A percentile compares a stretch with the other conserved stretches of the same genome.
These are phyloP conservation scores for Tragelaphus buxtoni DNA, from an alignment of 2,113 vertebrate genomes.

Conservation along the genomic window DNA sequence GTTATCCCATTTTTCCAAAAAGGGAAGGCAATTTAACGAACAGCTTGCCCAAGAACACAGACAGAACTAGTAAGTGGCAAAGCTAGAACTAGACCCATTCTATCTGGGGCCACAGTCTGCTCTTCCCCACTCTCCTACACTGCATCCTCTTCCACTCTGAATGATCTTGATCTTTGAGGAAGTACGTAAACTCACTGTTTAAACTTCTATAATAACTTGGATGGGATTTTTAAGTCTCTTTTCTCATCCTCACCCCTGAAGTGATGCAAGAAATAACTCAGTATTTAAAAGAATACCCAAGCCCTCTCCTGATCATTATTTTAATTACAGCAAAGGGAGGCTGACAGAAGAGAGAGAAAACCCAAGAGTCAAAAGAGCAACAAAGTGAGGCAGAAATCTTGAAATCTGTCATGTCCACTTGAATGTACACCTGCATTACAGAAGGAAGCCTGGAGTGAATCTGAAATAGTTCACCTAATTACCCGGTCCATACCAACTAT, in stretches of 20 bases:
- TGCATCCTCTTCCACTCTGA: background rate
- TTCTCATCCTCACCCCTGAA: conserved; percentile 12
- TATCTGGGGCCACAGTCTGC: background rate
- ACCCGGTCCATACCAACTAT: background rate
- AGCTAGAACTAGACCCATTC: background rate
- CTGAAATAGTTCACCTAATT: background rate
- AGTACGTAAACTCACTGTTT: background rate
- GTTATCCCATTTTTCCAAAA: background rate
- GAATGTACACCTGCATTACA: background rate
- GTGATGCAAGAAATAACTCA: background rate
- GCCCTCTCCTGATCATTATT: background rate
- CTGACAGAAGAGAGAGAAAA: background rate
- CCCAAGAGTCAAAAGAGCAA: background rate
- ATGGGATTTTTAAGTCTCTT: background rate
- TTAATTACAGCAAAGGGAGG: background rate
- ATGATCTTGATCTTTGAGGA: background rate
- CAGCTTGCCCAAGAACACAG: background rate
- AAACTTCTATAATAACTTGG: background rate
- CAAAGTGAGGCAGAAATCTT: background rate
- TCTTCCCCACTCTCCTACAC: background rate
- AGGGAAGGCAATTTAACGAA: background rate
- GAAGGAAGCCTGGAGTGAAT: background rate
- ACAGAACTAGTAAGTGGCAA: background rate
- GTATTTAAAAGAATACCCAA: conserved; percentile 9
- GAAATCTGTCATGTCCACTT: background rate